Evolutionary conservation across 2,888 invertebrate genomes (phyloP), one percentile per base, ranked within the genome.

Genomic region (Gonocerus acuteangulatus): DNA sequence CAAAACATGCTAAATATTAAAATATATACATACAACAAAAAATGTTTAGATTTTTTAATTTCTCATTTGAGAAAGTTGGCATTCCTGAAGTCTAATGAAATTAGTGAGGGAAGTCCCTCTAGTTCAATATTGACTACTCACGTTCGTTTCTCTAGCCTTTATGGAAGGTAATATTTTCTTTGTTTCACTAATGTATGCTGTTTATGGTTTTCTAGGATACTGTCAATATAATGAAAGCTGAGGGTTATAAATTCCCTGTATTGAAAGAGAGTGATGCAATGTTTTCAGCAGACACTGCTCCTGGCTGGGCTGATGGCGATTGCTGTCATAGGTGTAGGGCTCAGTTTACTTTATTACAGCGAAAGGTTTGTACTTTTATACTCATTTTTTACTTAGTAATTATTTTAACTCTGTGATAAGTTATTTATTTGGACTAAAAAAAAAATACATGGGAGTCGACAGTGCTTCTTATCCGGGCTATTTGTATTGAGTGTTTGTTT

Each of bases 261-360:
- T 75, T 95, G 58, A 89, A 90, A 72, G 97, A 97, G 76, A 90
- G 95, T 61, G 99, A 99, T 76, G 97, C 97, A 39, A 97, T 99
- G 97, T 99, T 97, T 75, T 85, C 86, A 61, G 92, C 97, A 2
- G 95, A 97, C 73, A 89, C 88, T 21, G 97, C 99, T 11, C 99
- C 99, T 0, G 91, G 93, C 71, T 99, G 99, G 99, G 88, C 87
- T 2, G 96, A 99, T 72, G 95, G 95, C 15, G 89, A 91, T 71
- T 87, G 86, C 9, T 99, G 99, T 71, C 91, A 95, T 77, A 85
- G 95, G 65, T 99, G 96, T 73, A 82, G 95, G n/a, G 85, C 86
- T 6, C 80, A 81, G 61, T 96, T 96, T 74, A 80, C 83, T 2
- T 74, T 94, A 68, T 81, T 95, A 69, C 85, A 87, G 71, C 82